phyloP scores from a whole-genome alignment of 2,113 vertebrate genomes.

The Aspidoscelis tigris region DNA sequence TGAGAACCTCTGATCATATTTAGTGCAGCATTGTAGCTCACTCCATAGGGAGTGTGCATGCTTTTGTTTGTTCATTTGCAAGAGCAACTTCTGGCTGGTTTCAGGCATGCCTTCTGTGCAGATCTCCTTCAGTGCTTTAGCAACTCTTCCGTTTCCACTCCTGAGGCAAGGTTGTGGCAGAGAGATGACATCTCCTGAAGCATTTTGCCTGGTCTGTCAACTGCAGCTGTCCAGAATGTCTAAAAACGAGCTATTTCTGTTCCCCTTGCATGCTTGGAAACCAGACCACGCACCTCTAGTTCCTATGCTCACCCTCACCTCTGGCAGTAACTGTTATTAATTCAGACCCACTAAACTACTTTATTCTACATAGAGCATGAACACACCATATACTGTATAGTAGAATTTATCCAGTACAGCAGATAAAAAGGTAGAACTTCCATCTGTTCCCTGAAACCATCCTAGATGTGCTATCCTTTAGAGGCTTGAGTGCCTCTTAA shows the following conservation, averaged over 20 bases:
- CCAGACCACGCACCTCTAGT: neutral
- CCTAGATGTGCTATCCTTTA: neutral
- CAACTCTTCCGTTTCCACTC: neutral
- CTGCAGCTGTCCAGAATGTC: conserved; percentile 44
- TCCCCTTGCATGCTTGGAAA: conserved; percentile 48
- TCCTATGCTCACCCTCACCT: conserved; percentile 29
- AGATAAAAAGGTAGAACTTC: conserved; percentile 7
- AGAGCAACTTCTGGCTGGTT: neutral
- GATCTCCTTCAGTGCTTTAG: conserved; percentile 15
- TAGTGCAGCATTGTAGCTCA: neutral
- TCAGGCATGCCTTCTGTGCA: neutral
- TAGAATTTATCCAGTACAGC: conserved; percentile 6
- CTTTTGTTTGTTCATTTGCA: conserved; percentile 9
- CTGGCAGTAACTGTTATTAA: conserved; percentile 33
- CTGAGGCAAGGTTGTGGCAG: conserved; percentile 15
- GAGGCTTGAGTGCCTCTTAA: neutral
- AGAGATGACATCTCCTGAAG: neutral
- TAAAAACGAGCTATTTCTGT: conserved; percentile 47
- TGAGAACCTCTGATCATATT: neutral
- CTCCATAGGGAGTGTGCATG: neutral
- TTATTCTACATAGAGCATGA: conserved; percentile 28
- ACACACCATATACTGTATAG: no score
- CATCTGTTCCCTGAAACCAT: conserved; percentile 20
- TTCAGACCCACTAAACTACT: conserved; percentile 37
- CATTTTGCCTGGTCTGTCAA: conserved; percentile 31